Evolutionary conservation across 2,888 invertebrate species (phyloP), one percentile per base, ranked within the genome.

Genomic region (Caenorhabditis zanzibari): DNA sequence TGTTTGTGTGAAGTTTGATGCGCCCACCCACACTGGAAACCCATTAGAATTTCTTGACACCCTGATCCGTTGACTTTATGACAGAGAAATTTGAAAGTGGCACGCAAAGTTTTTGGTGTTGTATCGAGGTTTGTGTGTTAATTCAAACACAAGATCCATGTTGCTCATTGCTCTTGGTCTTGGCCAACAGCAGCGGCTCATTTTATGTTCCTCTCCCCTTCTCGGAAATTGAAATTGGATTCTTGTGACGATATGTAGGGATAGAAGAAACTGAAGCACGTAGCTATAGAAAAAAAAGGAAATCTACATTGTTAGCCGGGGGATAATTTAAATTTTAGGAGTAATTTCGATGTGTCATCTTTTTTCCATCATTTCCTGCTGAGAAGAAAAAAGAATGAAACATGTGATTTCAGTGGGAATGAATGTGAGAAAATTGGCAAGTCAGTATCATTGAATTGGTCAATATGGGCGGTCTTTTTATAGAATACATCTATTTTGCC

Each of bases 181-280:
- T 32, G 47, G 16, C 22, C 61, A 41, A 28, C 63, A 58, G 56
- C 16, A 49, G 52, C 19, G 38, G 24, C 49, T 16, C 64, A 41
- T 71, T 68, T 75, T 75, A 71, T 81, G 81, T 73, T 75, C 66
- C 66, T 47, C 38, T 54, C 63, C 24, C 16, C 47, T 47, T 49
- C 47, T 47, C 49, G 77, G 77, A 71, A 69, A 77, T 77, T 77
- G 77, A 77, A 77, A 77, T 77, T 77, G 77, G 77, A 77, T 77
- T 77, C 77, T 77, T 77, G 22, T 41, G 76, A 61, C 52, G 77
- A 76, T 69, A 69, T 61, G 44, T 44, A 9, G 41, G 38, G 69
- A 52, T 38, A 58, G 44, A 54, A 59, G 35, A 61, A 32, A 32
- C 56, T 19, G 19, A 49, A 32, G 52, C 72, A 72, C 72, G 61